Evolutionary conservation across 2,797 vertebrate species (phyloP), one percentile per base, ranked within the genome.

Genomic region (Pyrocephalus nanus): DNA sequence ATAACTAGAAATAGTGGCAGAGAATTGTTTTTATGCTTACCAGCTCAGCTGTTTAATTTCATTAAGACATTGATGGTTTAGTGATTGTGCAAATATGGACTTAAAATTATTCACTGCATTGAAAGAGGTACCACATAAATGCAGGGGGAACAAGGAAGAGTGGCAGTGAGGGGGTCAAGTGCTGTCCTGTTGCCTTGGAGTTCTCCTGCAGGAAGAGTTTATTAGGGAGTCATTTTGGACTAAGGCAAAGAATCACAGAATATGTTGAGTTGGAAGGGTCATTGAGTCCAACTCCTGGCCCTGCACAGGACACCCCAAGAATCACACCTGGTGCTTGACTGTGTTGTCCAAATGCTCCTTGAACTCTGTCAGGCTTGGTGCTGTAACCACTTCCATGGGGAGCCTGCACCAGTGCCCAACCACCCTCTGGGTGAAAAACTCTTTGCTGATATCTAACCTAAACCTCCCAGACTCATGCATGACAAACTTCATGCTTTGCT

Each of bases 81-180:
- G 36, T 27, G 74, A 40, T 17, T 57, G 18, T 62, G 36, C 57
- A 85, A 51, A 47, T 50, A 27, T 4, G 27, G 76, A 26, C 47
- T 6, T 36, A 30, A 70, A 84, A 18, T 40, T 53, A 25, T 10
- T 73, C 5, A 5, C 8, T 65, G 27, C 16, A 5, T 21, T 72
- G 51, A 27, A 55, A 67, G 58, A 36, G 5, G 22, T 30, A 12
- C 34, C 4, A 8, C 47, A 89, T 51, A 72, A 62, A 48, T 1
- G 2, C 1, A 2, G 25, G 20, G 25, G 10, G 18, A 54, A 2
- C 40, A 38, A 62, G 47, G 36, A 58, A 61, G 27, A 54, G 7
- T 27, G 29, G 14, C 6, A 6, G 0, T 0, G 15, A 15, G 53
- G 6, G 4, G 8, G 3, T 32, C 0, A 58, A 34, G 6, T 1